Evolutionary conservation across 2,113 vertebrate genomes (phyloP), one percentile per base, ranked within the genome.

Genomic region (human (Homo sapiens)): DNA sequence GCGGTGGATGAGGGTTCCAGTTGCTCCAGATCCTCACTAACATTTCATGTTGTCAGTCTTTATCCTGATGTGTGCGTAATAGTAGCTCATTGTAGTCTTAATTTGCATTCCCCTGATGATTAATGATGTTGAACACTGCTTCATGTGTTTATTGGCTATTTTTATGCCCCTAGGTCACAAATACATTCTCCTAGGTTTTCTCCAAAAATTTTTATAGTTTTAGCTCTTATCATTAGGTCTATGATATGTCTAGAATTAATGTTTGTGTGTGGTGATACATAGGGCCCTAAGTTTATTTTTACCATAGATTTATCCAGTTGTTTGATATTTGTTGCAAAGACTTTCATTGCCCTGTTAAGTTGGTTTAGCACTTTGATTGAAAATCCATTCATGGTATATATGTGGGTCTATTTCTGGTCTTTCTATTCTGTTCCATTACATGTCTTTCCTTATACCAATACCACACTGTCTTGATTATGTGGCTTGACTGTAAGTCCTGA

Each of bases 241-340:
- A 2, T 59, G 11, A 52, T 55, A 40, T 64, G 82, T 59, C 50
- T 85, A 90, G 57, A 92, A 76, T 96, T 61, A 84, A 70, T 35
- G 8, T 76, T 38, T 93, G 12, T 73, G 23, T 70, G 18, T 61
- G 78, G 48, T 87, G 38, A 50, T 17, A 76, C 48, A 11, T n/a
- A 75, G 66, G 27, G 38, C 4, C 18, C 38, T 87, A 45, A 81
- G 30, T 70, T 85, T 68, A 73, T 75, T 75, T 96, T 88, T 55
- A 72, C 38, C 40, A 12, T 43, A 30, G 12, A 52, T 85, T 75
- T 64, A 82, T 43, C 25, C 16, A 73, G 27, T 43, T 87, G 32
- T 82, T 96, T 85, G 27, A 59, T 92, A 57, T 89, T 93, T 92
- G 35, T 78, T 92, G 43, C 55, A 80, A 93, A 75, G 55, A 43